A percentile compares a stretch with the other conserved stretches of the same genome.
Evolutionary conservation across 53 echinoderm and acorn worm genomes (phyloP).

Genomic region (Holothuria scabra): DNA sequence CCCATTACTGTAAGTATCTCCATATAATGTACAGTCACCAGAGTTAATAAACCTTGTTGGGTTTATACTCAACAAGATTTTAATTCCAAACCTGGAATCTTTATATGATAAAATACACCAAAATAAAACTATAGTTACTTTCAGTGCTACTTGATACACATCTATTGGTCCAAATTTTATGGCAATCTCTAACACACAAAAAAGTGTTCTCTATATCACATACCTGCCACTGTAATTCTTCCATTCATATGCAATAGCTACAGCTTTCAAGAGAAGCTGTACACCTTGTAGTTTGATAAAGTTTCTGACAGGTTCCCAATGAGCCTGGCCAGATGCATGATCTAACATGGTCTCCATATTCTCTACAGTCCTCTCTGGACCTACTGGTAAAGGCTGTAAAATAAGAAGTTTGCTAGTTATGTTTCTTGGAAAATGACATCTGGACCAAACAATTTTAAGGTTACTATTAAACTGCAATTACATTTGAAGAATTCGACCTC

Average conservation of each 20-base stretch:
- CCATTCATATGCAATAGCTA: conserved; percentile 82
- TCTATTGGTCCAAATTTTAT: background rate
- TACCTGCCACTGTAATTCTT: conserved; percentile 97
- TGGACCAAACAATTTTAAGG: too few relatives aligned
- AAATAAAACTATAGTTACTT: background rate
- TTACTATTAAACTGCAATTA: too few relatives aligned
- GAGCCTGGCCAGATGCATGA: conserved; percentile 72
- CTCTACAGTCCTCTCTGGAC: conserved; percentile 76
- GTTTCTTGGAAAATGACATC: too few relatives aligned
- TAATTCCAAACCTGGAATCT: too few relatives aligned
- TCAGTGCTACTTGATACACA: background rate
- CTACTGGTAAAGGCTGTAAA: conserved; percentile 72
- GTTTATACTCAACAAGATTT: too few relatives aligned
- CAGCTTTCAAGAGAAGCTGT: conserved; percentile 77
- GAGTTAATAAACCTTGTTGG: too few relatives aligned
- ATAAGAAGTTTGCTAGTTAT: too few relatives aligned
- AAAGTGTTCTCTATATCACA: background rate
- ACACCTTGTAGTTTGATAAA: conserved; percentile 91
- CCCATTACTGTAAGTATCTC: too few relatives aligned
- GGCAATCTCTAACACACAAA: too few relatives aligned
- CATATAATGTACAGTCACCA: too few relatives aligned
- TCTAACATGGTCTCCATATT: conserved; percentile 94
- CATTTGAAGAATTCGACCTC: too few relatives aligned
- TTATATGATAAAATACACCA: background rate
- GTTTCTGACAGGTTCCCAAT: conserved; percentile 82